Evolutionary conservation across 92 coral and sea anemone genomes (phyloP), one percentile per base, ranked within the genome.

Genomic region (Hydrozoanthus gracilis): DNA sequence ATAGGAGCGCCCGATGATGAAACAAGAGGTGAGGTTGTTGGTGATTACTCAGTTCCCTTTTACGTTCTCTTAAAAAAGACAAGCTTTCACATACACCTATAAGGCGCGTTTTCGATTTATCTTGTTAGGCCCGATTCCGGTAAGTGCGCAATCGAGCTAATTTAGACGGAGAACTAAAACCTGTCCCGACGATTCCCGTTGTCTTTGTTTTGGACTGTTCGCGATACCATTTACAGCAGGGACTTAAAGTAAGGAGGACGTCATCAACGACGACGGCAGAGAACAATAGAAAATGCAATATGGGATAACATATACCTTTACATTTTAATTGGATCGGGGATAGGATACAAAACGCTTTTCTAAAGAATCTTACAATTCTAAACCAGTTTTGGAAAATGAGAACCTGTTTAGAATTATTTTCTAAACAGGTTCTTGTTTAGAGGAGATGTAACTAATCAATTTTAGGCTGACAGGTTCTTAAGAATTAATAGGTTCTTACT

Each of bases 1-100:
- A 27, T 3, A 76, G 82, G 82, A 35, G 82, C 62, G 2, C 18
- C 82, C 14, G 62, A 76, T 49, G 82, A 76, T 6, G 62, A 27
- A 54, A 58, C 11, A 27, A 52, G 82, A 76, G 82, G 82, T 76
- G 51, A 8, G 62, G 9, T 76, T 18, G 17, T 18, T 76, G 3
- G 3, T 76, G 48, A 35, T n/a, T 2, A 20, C 14, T 17, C 15
- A 16, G 71, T 17, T 62, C 18, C 8, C 61, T 7, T 13, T 54
- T 13, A 54, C 14, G 18, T 11, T 62, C 18, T 7, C 6, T 6
- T 13, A 12, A 62, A 13, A 11, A 62, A 2, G 18, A 62, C 8
- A 62, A 13, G 4, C 71, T 10, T 65, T 65, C 16, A 44, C 71
- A 65, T 16, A n/a, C 39, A 27, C 2, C 39, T 27, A 2, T 27